Base-by-base conservation (phyloP, 1,140 invertebrate genomes). In the Panagrolaimus sp. region DNA sequence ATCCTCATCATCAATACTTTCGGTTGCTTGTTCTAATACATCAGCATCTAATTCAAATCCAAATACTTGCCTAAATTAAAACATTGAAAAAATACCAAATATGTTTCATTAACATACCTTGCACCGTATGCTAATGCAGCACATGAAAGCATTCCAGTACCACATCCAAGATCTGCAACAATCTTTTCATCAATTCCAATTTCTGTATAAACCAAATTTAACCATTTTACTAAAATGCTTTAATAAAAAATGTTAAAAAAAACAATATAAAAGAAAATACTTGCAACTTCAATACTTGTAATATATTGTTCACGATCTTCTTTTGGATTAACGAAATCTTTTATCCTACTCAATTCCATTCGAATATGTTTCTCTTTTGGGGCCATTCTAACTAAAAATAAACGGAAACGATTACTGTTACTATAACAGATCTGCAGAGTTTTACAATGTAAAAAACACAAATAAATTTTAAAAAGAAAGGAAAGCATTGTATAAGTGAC, bases 1-100 rank as follows among this genome's bases (percentile, higher is more conserved):
- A 0, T 57, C 51, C 9, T 57, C 51, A 25, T 57, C 51, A 57
- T 57, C 51, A 27, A 57, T 27, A 13, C 27, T 57, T 57, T 57
- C 51, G 4, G 9, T 9, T 11, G 51, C 51, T 57, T 25, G 20
- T n/a, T 57, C n/a, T 1, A 57, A 27, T 0, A 16, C 51, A 57
- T 57, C 51, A 27, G 11, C 9, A 20, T 57, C 51, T 25, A 57
- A 25, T 11, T 57, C 51, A 16, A 57, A 20, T 8, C 51, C 51
- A 16, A n/a, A 27, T 11, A 38, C 31, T 38, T 38, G 2, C 7
- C 31, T 38, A 38, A 4, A 38, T 38, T 4, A 38, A 38, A 4
- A 38, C 7, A 38, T 38, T 38, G 2, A 38, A 38, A 38, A 4
- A 38, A 2, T 38, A 38, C 2, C 31, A 38, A 38, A 38, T 38